Conservation (phyloP, 2,888 invertebrate genomes). For the Eurytoma californica region DNA sequence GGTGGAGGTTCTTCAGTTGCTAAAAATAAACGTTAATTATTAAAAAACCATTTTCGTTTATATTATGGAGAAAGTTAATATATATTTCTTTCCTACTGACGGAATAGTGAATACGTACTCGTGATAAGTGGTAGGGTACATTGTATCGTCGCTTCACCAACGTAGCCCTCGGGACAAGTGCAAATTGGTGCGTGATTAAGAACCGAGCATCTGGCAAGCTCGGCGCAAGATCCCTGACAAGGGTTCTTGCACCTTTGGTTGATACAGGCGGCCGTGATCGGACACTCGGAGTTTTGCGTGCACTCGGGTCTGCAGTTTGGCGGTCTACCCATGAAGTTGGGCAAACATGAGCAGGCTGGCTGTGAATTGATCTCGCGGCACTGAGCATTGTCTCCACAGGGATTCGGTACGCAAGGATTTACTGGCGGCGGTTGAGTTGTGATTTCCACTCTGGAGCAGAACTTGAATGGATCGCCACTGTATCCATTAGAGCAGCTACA, state of each 20-base stretch:
- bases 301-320: conserved; percentile 92
- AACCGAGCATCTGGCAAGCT: conserved; percentile 88
- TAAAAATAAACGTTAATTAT: conserved; percentile 28
- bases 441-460: conserved; percentile 80
- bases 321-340: conserved; percentile 88
- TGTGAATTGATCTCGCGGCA: conserved; percentile 87
- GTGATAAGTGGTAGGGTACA: conserved; percentile 75
- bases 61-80: no score
- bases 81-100: no score
- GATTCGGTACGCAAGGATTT: conserved; percentile 87
- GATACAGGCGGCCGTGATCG: conserved; percentile 87
- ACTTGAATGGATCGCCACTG: conserved; percentile 87
- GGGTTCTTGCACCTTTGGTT: conserved; percentile 90
- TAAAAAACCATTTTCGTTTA: neutral
- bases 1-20: conserved; percentile 65
- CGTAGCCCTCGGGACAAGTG: conserved; percentile 88
- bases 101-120: conserved; percentile 63
- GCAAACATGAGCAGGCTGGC: conserved; percentile 89
- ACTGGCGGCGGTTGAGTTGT: conserved; percentile 69
- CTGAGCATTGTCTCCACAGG: conserved; percentile 89
- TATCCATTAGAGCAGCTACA: conserved; percentile 88
- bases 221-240: conserved; percentile 87
- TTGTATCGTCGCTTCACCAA: conserved; percentile 84
- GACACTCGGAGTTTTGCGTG: conserved; percentile 87
- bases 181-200: conserved; percentile 89